Conservation (phyloP, 1,140 invertebrate species). For the Nymphalis io region DNA sequence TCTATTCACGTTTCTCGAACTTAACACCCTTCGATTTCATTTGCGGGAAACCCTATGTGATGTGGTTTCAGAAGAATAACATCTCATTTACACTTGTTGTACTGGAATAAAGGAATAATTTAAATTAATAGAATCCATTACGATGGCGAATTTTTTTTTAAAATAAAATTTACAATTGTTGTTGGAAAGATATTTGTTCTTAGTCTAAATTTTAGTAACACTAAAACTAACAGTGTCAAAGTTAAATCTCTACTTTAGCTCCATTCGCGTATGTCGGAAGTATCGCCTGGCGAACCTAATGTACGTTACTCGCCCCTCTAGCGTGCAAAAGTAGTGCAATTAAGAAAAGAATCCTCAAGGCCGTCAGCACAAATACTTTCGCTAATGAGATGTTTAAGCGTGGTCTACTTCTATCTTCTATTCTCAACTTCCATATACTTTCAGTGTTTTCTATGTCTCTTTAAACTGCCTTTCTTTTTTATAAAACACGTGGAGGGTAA, state of each 20-base stretch:
- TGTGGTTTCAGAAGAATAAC: conserved; percentile 1
- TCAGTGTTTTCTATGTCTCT: neutral
- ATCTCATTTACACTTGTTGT: conserved; percentile 6
- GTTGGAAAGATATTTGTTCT: no score
- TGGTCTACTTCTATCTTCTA: conserved; percentile 5
- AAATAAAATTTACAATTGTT: no score
- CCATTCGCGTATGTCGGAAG: neutral
- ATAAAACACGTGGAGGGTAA: no score
- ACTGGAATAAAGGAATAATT: neutral
- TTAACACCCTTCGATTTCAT: conserved; percentile 15
- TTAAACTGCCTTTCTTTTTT: conserved; percentile 3
- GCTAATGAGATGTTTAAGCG: conserved; percentile 25
- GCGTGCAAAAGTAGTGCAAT: conserved; percentile 29
- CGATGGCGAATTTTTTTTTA: no score
- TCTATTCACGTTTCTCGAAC: conserved; percentile 12
- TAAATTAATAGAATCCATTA: no score
- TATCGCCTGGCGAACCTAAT: neutral
- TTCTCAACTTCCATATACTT: neutral
- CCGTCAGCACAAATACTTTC: conserved; percentile 21
- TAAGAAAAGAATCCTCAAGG: conserved; percentile 33
- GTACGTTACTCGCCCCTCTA: neutral
- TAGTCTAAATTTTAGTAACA: no score
- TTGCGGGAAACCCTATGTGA: conserved; percentile 1
- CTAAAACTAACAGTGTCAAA: neutral
- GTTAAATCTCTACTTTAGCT: neutral